Conservation (phyloP, 1,140 invertebrate species). For the Drosophila malerkotliana region DNA sequence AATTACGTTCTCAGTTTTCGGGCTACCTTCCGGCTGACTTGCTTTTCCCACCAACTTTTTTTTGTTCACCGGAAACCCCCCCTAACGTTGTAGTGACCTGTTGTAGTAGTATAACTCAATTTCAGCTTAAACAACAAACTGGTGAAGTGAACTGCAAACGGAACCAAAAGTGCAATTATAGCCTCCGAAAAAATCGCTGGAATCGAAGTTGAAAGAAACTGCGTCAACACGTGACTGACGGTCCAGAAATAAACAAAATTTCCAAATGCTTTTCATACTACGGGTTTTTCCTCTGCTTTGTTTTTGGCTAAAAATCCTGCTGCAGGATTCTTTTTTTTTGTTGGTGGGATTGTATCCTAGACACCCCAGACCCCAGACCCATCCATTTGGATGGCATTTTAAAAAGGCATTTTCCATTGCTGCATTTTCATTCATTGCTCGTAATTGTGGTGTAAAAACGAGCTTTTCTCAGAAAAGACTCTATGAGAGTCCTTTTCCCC, state of each 20-base stretch:
- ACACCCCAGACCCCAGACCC: not conserved
- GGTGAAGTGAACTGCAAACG: slow-evolving; percentile 47
- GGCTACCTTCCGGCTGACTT: slow-evolving; percentile 56
- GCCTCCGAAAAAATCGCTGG: not conserved
- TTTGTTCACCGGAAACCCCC: not conserved
- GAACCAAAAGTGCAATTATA: slow-evolving; percentile 59
- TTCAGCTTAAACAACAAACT: slow-evolving; percentile 48
- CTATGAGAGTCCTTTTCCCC: not conserved
- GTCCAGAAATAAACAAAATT: slow-evolving; percentile 57
- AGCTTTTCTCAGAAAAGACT: slow-evolving; percentile 4
- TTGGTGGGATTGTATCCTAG: not conserved
- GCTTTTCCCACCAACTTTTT: slow-evolving; percentile 2
- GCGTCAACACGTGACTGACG: slow-evolving; percentile 59
- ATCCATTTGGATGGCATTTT: slow-evolving; percentile 46
- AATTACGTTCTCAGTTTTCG: slow-evolving; percentile 50
- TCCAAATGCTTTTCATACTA: slow-evolving; percentile 49
- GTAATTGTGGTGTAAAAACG: slow-evolving; percentile 79
- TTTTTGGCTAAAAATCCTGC: slow-evolving; percentile 42
- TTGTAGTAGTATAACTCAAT: slow-evolving; percentile 57
- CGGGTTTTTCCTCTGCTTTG: slow-evolving; percentile 37
- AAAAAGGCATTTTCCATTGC: slow-evolving; percentile 73
- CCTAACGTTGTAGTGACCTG: slow-evolving; percentile 13
- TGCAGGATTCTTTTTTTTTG: slow-evolving; percentile 25
- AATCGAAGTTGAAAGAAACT: not conserved
- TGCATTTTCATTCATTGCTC: slow-evolving; percentile 78